Evolutionary conservation across 2,888 invertebrate species (phyloP).

Genomic region (Ophion ventricosus): DNA sequence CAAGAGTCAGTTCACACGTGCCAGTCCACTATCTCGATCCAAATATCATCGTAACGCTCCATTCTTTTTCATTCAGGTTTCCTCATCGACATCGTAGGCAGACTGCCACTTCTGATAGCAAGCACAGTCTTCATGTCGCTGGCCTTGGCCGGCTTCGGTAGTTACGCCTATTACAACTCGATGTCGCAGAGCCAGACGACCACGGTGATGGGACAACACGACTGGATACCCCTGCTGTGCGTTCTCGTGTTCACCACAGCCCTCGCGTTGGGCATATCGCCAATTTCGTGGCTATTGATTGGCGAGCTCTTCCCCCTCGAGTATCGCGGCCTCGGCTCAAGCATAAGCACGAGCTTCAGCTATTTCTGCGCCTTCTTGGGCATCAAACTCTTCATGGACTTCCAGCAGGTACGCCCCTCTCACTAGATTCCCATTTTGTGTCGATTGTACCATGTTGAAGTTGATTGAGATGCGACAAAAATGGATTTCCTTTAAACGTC

Average conservation of each 20-base stretch:
- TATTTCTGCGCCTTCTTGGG: conserved; percentile 94
- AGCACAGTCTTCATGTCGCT: conserved; percentile 94
- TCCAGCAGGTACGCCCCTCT: conserved; percentile 84
- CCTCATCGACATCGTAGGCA: conserved; percentile 93
- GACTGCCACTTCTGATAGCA: conserved; percentile 92
- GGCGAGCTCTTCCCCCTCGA: conserved; percentile 93
- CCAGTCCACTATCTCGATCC: conserved; percentile 8
- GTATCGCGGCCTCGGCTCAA: conserved; percentile 93
- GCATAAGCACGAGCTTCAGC: conserved; percentile 93
- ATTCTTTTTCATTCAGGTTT: conserved; percentile 83
- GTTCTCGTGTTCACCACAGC: conserved; percentile 93
- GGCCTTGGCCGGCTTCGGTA: conserved; percentile 93
- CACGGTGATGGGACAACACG: conserved; percentile 86
- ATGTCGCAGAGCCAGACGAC: conserved; percentile 76
- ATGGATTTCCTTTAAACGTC: no score
- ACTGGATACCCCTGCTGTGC: conserved; percentile 93
- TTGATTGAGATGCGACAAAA: no score
- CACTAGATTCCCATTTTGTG: no score
- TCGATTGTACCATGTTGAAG: neutral
- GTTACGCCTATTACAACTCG: conserved; percentile 91
- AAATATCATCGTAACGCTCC: conserved; percentile 40
- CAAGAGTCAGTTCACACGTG: neutral
- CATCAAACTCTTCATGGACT: conserved; percentile 94
- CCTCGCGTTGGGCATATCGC: conserved; percentile 94
- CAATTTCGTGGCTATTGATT: conserved; percentile 93